Evolutionary conservation across 1,140 invertebrate genomes (phyloP), one percentile per base, ranked within the genome.

Genomic region (Drosophila setifemur): DNA sequence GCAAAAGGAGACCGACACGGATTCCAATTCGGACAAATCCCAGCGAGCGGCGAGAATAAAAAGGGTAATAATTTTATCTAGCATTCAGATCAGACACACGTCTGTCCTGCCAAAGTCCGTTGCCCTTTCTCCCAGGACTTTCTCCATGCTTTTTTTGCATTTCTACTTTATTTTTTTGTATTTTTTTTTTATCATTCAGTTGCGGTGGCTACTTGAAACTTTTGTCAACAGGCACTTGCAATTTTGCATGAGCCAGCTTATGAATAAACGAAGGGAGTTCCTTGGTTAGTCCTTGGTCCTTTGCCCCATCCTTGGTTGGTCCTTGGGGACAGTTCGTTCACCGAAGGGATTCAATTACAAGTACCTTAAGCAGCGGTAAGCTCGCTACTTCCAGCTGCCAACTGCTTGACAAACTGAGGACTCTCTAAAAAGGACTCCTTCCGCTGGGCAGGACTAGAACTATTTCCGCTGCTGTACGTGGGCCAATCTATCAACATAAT

Each of bases 61-160:
- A 89, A 89, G 86, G 81, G 86, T 89, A 89, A 89, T 89, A 89
- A 89, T 89, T 89, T 89, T 89, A 89, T 89, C 86, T 86, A 68
- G 86, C 73, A 89, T 89, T 89, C 86, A 82, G 81, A 89, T 89
- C 86, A 89, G 87, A 89, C 81, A 82, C 86, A 86, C 81, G 86
- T 79, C 77, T 78, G 63, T 78, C 64, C 60, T 49, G 16, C 64
- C 23, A 9, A 28, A 53, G 57, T 43, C 31, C 44, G 23, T 50
- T 54, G 40, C 48, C 61, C 43, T 25, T 47, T 44, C 9, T 7
- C 48, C 28, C n/a, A 26, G 16, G 12, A 40, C 19, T 45, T 21
- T 55, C 33, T 6, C 25, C n/a, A n/a, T n/a, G n/a, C n/a, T 31
- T 19, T 53, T 2, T 25, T 4, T 35, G 18, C 19, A n/a, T n/a